Evolutionary conservation across 2,888 invertebrate species (phyloP), one percentile per base, ranked within the genome.

Genomic region (Tolmerus cingulatus): DNA sequence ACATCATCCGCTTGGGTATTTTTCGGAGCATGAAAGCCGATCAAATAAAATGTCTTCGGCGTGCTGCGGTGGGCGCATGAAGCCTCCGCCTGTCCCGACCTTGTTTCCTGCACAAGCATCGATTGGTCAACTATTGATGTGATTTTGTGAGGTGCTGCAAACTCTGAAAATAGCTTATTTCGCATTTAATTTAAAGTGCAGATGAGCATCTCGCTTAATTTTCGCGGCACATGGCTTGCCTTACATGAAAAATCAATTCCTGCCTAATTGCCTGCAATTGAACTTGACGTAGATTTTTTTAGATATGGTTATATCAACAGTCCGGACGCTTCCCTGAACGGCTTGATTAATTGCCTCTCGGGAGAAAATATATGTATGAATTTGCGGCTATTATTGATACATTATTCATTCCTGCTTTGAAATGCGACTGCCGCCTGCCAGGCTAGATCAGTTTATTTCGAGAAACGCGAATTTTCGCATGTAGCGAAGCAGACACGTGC

Each of bases 91-190:
- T 57, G n/a, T 57, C 57, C n/a, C 55, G 66, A 66, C 27, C 66
- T 66, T 66, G 66, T 66, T 66, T 34, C 34, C 40, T 30, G 76
- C 76, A 76, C 37, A 76, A 14, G 27, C 40, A 76, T 37, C 14
- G 76, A 76, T 76, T 76, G 76, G 66, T 76, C 76, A 14, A 76
- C 19, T 40, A 40, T 76, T 16, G 76, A 34, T 66, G 66, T 66
- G 66, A 66, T 66, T 66, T 66, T 23, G 19, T 76, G 37, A 76
- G 76, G 76, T 76, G 76, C 40, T 34, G 76, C 37, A 76, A 76
- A 76, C 37, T 76, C 76, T 76, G 76, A 76, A 76, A 76, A 76
- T 76, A 76, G 76, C 76, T n/a, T 27, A 76, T 76, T 76, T 76
- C 76, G 19, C 76, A 34, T 40, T 40, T 40, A 40, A 40, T 40